phyloP scores from a whole-genome alignment of 2,797 vertebrate species.

The Sardinella longiceps region DNA sequence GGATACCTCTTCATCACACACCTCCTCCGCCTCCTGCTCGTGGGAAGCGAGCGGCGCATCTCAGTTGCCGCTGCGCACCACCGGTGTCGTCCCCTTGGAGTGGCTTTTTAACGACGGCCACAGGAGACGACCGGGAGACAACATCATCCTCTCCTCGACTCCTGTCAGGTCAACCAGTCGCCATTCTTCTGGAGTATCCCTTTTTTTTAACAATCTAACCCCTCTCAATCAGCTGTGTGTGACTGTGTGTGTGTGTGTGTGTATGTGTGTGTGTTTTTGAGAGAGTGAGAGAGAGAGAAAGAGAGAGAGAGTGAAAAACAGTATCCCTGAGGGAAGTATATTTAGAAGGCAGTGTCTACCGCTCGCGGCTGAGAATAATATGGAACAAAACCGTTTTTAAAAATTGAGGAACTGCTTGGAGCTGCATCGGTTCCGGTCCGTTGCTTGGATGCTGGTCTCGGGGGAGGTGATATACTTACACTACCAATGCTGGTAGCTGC shows the following conservation, averaged over 20 bases:
- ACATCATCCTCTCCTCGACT: slow-evolving; percentile 47
- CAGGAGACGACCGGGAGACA: not conserved
- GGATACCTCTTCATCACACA: slow-evolving; percentile 15
- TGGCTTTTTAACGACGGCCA: not conserved
- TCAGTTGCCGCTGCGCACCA: slow-evolving; percentile 59
- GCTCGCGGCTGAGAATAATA: slow-evolving; percentile 56
- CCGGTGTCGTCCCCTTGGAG: not conserved
- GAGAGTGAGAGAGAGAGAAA: slow-evolving; percentile 45
- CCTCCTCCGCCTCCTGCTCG: slow-evolving; percentile 43
- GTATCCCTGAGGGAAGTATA: slow-evolving; percentile 58
- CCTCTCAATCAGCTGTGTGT: not conserved
- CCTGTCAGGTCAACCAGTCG: slow-evolving; percentile 36
- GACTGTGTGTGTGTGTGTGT: not conserved
- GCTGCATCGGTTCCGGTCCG: slow-evolving; percentile 56
- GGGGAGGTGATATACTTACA: slow-evolving; percentile 2
- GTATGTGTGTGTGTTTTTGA: not conserved
- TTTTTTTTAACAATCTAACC: slow-evolving; percentile 37
- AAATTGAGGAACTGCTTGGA: slow-evolving; percentile 60
- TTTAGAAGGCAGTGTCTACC: slow-evolving; percentile 62
- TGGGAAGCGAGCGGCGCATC: slow-evolving; percentile 62
- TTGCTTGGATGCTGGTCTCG: not conserved
- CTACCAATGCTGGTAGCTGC: not conserved
- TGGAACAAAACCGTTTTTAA: slow-evolving; percentile 60
- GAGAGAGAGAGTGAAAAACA: slow-evolving; percentile 55
- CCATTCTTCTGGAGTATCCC: not conserved